Evolutionary conservation across 2,113 vertebrate genomes (phyloP), one percentile per base, ranked within the genome.

Genomic region (Cinclus cinclus): DNA sequence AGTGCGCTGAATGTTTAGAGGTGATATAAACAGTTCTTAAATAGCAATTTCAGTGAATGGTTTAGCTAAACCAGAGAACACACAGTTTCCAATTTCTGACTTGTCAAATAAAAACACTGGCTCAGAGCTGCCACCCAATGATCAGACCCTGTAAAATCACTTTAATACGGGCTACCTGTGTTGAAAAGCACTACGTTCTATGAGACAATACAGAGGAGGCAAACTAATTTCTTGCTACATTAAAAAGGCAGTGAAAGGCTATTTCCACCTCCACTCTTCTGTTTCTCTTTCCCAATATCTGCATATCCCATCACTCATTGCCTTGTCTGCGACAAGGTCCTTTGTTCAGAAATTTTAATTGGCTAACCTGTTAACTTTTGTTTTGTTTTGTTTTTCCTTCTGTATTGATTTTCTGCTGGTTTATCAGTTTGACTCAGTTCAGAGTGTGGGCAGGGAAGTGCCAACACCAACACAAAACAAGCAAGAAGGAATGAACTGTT

Each of bases 71-170:
- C 7, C 9, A n/a, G 24, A 70, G 68, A 70, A 78, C 17, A 71
- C 8, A 8, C 1, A 6, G 30, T 18, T 55, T 58, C 13, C 7
- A 22, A 9, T 39, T 50, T 75, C 71, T 42, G 39, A 42, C 77
- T 17, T 27, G n/a, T 17, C n/a, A 42, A 58, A 52, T 35, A 79
- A 64, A 63, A 96, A 89, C 41, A 55, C 13, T 84, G 76, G 80
- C 93, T 96, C 92, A 93, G 86, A 94, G 90, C 95, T 97, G 96
- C 96, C 96, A 96, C 95, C 96, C 83, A 87, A 94, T 47, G 96
- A 71, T 68, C 77, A 90, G 37, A 93, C 21, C 10, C 42, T 53
- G 95, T 76, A 96, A 96, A 89, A 68, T 39, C 83, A 60, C 53
- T n/a, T 39, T 24, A 74, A 83, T 22, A 22, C 9, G 23, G 44